These are phyloP conservation scores for Clinocottus analis DNA, from an alignment of 2,113 vertebrate species.

Conservation along the genomic window DNA sequence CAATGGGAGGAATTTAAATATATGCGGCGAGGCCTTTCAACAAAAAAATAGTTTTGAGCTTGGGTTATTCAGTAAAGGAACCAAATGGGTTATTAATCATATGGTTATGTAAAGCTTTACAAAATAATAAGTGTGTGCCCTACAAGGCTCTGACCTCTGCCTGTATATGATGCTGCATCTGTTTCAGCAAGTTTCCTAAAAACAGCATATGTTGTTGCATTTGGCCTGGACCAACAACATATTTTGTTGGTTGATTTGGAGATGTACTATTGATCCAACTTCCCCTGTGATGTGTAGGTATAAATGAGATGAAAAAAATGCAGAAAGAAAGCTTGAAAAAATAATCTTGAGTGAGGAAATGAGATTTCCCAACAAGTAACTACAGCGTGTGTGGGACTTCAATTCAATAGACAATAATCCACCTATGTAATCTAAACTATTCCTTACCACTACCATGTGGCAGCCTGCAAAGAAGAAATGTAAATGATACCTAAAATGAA, in stretches of 20 bases:
- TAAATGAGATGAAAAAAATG: neutral
- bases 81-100: conserved; percentile 27
- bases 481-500: conserved; percentile 33
- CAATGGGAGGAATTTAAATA: neutral
- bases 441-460: neutral
- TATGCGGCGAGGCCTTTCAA: conserved; percentile 15
- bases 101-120: conserved; percentile 40
- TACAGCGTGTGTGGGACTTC: neutral
- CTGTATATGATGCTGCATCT: neutral
- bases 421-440: neutral
- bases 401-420: neutral
- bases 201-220: neutral
- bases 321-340: neutral
- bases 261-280: neutral
- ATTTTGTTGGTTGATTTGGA: neutral
- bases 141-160: conserved; percentile 31
- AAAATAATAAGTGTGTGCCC: conserved; percentile 32
- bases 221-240: neutral
- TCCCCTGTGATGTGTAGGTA: neutral
- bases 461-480: conserved; percentile 27
- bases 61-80: conserved; percentile 27
- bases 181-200: neutral
- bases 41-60: conserved; percentile 6
- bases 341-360: neutral
- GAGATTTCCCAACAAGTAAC: neutral